These are phyloP conservation scores for Mamestra brassicae DNA, from an alignment of 2,888 invertebrate species.

Conservation along the genomic window DNA sequence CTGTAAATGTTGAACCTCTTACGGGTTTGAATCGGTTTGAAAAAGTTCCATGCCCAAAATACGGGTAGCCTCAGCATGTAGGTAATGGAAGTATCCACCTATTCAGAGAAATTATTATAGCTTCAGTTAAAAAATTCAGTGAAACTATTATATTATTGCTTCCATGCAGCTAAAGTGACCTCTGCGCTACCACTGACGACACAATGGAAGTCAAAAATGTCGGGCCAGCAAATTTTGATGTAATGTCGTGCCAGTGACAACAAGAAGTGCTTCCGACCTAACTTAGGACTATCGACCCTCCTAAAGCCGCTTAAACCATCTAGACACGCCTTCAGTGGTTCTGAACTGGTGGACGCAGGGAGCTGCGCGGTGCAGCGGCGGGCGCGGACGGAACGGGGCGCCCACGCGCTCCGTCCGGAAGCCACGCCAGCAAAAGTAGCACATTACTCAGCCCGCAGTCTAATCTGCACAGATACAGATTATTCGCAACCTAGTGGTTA, in stretches of 20 bases:
- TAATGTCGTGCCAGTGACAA: background rate
- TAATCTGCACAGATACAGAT: conserved; percentile 39
- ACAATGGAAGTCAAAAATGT: background rate
- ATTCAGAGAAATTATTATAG: too few species aligned
- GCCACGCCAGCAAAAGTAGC: conserved; percentile 13
- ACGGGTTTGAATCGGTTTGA: background rate
- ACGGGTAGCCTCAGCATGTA: background rate
- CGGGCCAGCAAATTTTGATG: background rate
- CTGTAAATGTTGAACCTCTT: too few species aligned
- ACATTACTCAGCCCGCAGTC: conserved; percentile 26
- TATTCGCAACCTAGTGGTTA: conserved; percentile 8
- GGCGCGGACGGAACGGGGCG: conserved; percentile 12
- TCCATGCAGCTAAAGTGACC: background rate
- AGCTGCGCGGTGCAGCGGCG: background rate
- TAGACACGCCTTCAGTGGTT: background rate
- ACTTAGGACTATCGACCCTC: background rate
- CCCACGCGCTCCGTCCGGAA: conserved; percentile 47
- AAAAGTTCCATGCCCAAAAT: background rate
- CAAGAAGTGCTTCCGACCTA: background rate
- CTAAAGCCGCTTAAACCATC: background rate
- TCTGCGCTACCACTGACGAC: background rate
- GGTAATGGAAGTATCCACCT: background rate
- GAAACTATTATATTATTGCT: too few species aligned
- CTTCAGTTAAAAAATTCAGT: too few species aligned
- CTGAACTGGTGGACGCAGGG: background rate